A percentile compares a stretch with the other conserved stretches of the same genome.
Evolutionary conservation across 2,113 vertebrate genomes (phyloP).

Genomic region (Pterophyllum scalare): DNA sequence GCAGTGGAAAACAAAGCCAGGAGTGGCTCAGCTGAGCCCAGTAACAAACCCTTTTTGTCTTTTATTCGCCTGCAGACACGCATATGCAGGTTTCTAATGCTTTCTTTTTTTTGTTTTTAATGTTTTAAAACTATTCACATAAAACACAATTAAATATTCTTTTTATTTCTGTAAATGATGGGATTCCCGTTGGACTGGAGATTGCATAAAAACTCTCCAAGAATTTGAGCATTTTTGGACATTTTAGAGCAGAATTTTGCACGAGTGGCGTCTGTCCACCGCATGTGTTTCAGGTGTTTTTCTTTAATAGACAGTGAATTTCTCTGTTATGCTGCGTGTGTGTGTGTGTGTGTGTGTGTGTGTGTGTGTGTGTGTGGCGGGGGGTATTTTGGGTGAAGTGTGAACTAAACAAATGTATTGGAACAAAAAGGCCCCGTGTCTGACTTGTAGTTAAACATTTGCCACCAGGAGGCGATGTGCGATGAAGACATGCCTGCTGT

Average conservation of each 20-base stretch:
- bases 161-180: neutral
- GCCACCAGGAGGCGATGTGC: constrained; percentile 83
- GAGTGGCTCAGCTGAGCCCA: neutral
- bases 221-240: neutral
- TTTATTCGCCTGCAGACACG: neutral
- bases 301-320: neutral
- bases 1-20: neutral
- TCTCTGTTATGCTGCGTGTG: neutral
- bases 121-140: neutral
- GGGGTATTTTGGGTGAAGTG: constrained; percentile 29
- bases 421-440: constrained; percentile 39
- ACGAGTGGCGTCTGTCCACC: constrained; percentile 14
- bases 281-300: constrained; percentile 23
- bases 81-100: neutral
- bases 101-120: neutral
- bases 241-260: constrained; percentile 11
- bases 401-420: constrained; percentile 27
- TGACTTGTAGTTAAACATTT: constrained; percentile 59
- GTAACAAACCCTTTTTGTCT: neutral
- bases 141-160: no score
- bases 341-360: no score
- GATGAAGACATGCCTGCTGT: constrained; percentile 84
- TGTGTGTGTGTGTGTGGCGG: no score
- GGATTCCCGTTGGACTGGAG: constrained; percentile 25
- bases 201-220: neutral